These are phyloP conservation scores for Ceratina australensis DNA, from an alignment of 1,140 invertebrate species.

Conservation along the genomic window DNA sequence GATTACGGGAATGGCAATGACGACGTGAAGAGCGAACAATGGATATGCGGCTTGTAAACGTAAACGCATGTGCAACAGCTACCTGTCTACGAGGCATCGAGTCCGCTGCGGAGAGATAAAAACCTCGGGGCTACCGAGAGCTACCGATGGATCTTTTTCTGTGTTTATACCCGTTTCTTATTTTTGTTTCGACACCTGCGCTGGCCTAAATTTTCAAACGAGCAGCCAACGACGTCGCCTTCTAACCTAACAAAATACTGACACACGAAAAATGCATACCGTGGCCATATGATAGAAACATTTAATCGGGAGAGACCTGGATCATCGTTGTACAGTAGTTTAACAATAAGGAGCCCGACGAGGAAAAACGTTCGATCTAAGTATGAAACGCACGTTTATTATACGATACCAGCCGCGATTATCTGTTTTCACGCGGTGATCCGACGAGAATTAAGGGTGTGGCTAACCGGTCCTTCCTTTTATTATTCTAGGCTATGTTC, in stretches of 20 bases:
- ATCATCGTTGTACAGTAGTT: conserved; percentile 38
- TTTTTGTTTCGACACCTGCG: conserved; percentile 35
- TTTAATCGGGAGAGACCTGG: conserved; percentile 30
- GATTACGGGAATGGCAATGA: background rate
- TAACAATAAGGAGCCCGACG: conserved; percentile 45
- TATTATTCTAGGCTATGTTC: conserved; percentile 51
- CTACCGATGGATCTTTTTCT: conserved; percentile 58
- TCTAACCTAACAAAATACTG: conserved; percentile 34
- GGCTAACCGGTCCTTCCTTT: conserved; percentile 47
- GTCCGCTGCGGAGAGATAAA: conserved; percentile 40
- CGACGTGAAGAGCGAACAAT: background rate
- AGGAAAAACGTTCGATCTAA: conserved; percentile 53
- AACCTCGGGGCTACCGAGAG: conserved; percentile 49
- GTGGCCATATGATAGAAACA: conserved; percentile 59
- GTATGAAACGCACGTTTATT: conserved; percentile 48
- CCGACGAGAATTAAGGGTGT: conserved; percentile 54
- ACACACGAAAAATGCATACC: conserved; percentile 52
- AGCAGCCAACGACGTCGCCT: conserved; percentile 33
- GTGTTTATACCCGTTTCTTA: conserved; percentile 59
- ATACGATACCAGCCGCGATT: conserved; percentile 1
- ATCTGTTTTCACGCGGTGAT: conserved; percentile 19
- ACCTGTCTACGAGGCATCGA: conserved; percentile 47
- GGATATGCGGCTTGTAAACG: conserved; percentile 33
- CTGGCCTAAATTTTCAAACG: conserved; percentile 34
- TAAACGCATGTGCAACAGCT: conserved; percentile 55